Evolutionary conservation across 2,888 invertebrate genomes (phyloP).

Genomic region (Drosophila seclusa): DNA sequence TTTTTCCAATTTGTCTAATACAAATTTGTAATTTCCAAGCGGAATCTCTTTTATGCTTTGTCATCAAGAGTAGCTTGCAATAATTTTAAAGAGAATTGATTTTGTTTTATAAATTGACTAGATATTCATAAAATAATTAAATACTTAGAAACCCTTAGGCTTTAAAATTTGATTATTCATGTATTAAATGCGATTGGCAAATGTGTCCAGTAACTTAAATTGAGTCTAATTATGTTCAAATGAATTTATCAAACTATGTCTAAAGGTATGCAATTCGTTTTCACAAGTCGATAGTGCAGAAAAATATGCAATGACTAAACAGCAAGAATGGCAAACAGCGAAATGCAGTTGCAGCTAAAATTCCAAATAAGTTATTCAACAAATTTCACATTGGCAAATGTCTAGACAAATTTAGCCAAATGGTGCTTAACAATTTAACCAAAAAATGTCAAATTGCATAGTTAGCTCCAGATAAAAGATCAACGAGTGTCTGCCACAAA

Average conservation of each 20-base stretch:
- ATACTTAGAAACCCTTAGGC: background rate
- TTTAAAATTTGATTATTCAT: background rate
- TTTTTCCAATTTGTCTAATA: slow-evolving; percentile 1
- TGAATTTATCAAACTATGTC: slow-evolving; percentile 16
- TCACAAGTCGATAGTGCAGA: slow-evolving; percentile 6
- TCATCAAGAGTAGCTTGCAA: background rate
- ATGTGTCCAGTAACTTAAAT: slow-evolving; percentile 29
- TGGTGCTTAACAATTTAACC: slow-evolving; percentile 26
- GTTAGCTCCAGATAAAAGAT: slow-evolving; percentile 22
- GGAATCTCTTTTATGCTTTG: background rate
- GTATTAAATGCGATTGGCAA: background rate
- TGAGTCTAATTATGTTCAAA: background rate
- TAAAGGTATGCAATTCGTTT: slow-evolving; percentile 22
- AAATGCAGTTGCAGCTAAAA: slow-evolving; percentile 7
- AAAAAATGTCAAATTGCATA: slow-evolving; percentile 29
- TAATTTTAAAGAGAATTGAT: background rate
- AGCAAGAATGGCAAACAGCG: background rate
- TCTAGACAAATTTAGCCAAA: slow-evolving; percentile 68
- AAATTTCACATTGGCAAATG: slow-evolving; percentile 38
- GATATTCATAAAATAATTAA: background rate
- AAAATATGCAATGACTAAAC: slow-evolving; percentile 11
- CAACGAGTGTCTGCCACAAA: slow-evolving; percentile 17
- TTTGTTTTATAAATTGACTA: background rate
- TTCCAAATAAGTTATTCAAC: slow-evolving; percentile 9
- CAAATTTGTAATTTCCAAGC: background rate